These are phyloP conservation scores for Eulithis prunata DNA, from an alignment of 2,888 invertebrate species.

Conservation along the genomic window DNA sequence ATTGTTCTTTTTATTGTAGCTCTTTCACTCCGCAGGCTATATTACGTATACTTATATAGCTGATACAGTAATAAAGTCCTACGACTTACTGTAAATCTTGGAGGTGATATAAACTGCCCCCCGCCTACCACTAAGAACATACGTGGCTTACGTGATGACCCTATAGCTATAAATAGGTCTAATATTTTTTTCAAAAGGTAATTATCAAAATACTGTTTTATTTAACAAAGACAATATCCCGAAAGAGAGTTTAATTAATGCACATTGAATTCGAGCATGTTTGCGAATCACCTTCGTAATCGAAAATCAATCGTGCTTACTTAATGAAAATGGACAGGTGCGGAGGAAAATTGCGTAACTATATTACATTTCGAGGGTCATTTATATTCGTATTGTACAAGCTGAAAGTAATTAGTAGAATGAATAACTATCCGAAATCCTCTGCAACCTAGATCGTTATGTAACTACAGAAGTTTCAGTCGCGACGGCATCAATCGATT, in stretches of 20 bases:
- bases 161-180: neutral
- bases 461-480: slow-evolving; percentile 25
- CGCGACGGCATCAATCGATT: slow-evolving; percentile 39
- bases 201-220: no score
- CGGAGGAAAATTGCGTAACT: slow-evolving; percentile 43
- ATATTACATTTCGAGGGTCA: slow-evolving; percentile 31
- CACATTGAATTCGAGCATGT: slow-evolving; percentile 39
- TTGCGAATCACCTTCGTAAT: slow-evolving; percentile 45
- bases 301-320: slow-evolving; percentile 56
- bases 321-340: slow-evolving; percentile 50
- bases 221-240: slow-evolving; percentile 1
- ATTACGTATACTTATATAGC: slow-evolving; percentile 36
- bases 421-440: slow-evolving; percentile 8
- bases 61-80: slow-evolving; percentile 43
- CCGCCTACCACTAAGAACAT: slow-evolving; percentile 15
- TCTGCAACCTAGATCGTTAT: slow-evolving; percentile 19
- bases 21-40: slow-evolving; percentile 23
- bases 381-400: slow-evolving; percentile 30
- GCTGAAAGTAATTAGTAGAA: slow-evolving; percentile 30
- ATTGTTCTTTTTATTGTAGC: slow-evolving; percentile 30
- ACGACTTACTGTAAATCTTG: slow-evolving; percentile 38
- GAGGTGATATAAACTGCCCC: slow-evolving; percentile 29
- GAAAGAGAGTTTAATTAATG: slow-evolving; percentile 27
- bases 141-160: slow-evolving; percentile 1
- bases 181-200: no score